Conservation (phyloP, 2,113 vertebrate species). For the Podarcis muralis region DNA sequence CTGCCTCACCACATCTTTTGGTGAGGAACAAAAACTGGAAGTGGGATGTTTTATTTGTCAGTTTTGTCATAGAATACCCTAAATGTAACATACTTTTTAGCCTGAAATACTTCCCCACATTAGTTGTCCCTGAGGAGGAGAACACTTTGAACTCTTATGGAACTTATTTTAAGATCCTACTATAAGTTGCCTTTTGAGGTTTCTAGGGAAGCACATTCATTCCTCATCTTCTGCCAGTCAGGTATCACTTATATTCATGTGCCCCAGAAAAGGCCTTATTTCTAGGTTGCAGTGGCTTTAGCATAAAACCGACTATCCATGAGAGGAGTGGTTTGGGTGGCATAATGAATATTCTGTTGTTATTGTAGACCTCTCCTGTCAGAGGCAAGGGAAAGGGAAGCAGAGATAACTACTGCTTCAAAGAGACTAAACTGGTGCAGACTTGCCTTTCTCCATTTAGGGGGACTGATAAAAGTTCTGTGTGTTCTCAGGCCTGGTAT, state of each 20-base stretch:
- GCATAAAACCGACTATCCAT: no score
- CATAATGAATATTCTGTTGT: background rate
- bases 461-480: background rate
- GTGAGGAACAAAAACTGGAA: background rate
- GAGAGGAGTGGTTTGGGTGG: background rate
- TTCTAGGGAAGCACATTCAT: background rate
- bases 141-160: background rate
- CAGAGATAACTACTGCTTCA: background rate
- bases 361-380: background rate
- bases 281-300: background rate
- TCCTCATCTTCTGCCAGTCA: background rate
- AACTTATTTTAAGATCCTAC: no score
- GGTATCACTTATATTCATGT: background rate
- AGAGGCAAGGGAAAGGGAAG: background rate
- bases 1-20: background rate
- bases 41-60: background rate
- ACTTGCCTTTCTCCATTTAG: background rate
- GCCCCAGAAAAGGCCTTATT: background rate
- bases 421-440: background rate
- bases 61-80: background rate
- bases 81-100: background rate
- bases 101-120: background rate
- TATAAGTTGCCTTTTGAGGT: background rate
- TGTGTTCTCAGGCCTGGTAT: background rate
- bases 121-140: background rate